Base-by-base conservation (phyloP, 1,140 invertebrate species). In the Drosophila truncata region DNA sequence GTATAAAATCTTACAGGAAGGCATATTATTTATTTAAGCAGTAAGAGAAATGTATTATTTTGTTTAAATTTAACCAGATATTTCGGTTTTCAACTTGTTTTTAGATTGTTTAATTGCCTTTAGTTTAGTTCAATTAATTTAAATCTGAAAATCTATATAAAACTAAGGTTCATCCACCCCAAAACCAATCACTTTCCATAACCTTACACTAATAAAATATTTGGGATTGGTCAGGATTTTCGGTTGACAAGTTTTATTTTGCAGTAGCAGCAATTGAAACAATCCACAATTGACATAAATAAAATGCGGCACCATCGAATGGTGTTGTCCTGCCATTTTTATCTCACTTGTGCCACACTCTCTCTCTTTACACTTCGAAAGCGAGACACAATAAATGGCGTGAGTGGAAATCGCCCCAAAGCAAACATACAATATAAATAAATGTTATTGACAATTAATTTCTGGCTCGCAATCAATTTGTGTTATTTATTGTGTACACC, bases 401-500 rank as follows among this genome's bases (percentile, higher is more conserved):
- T 16, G 27, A 65, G 65, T 57, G 46, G 44, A 49, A 59, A 72
- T 66, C 58, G 64, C 20, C 64, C 23, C 66, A 41, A 49, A 59
- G 65, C 66, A 59, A 72, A 71, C 35, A 58, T 14, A 29, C 44
- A 47, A 47, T 71, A 71, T 71, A 59, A 41, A 72, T 72, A 72
- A 59, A 72, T 49, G 67, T 29, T 72, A 73, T 73, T 73, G 70
- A 73, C 70, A 72, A 73, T 72, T 72, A 72, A 73, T 72, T 73
- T 72, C 54, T 60, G 70, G 54, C 70, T 60, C 29, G 70, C 70
- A 73, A 73, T 73, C 69, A 73, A 73, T 72, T 73, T 73, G 66
- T 37, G 44, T 73, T 73, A 73, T 73, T 73, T 73, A 73, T 73
- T 72, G 44, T 72, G 31, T 54, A n/a, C 20, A 23, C 27, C 37